Percentiles rank a stretch among this genome's conserved stretches.
These are phyloP conservation scores for Anthopleura sola DNA, from an alignment of 64 coral and sea anemone genomes.

Conservation along the genomic window DNA sequence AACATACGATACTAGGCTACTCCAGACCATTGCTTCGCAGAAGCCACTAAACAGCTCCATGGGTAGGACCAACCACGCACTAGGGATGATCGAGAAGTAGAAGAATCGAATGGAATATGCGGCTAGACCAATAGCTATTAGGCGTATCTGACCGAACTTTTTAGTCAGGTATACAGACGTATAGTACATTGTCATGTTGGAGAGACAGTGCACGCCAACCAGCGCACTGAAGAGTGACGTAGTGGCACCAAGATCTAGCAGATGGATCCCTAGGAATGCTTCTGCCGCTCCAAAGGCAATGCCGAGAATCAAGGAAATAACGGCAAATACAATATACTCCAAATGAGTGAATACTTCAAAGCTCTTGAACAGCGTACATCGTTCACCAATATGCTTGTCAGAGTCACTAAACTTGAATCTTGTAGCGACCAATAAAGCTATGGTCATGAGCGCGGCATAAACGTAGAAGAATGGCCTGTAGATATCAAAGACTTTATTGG, in stretches of 20 bases:
- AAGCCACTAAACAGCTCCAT: slow-evolving; percentile 81
- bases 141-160: slow-evolving; percentile 64
- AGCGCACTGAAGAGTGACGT: slow-evolving; percentile 74
- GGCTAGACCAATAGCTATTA: slow-evolving; percentile 57
- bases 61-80: slow-evolving; percentile 85
- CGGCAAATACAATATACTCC: slow-evolving; percentile 68
- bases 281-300: slow-evolving; percentile 49
- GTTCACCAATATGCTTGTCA: slow-evolving; percentile 37
- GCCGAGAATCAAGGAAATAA: slow-evolving; percentile 74
- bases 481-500: slow-evolving; percentile 75
- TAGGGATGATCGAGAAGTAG: slow-evolving; percentile 76
- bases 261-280: slow-evolving; percentile 69
- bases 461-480: slow-evolving; percentile 96
- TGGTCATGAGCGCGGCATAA: slow-evolving; percentile 68
- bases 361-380: slow-evolving; percentile 60
- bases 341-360: slow-evolving; percentile 53
- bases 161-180: slow-evolving; percentile 65
- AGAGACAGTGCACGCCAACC: slow-evolving; percentile 70
- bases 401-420: slow-evolving; percentile 71
- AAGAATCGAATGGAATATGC: slow-evolving; percentile 75
- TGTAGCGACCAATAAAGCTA: slow-evolving; percentile 69
- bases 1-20: slow-evolving; percentile 74
- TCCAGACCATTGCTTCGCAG: slow-evolving; percentile 71
- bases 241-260: slow-evolving; percentile 75
- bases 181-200: slow-evolving; percentile 66